Evolutionary conservation across 2,888 invertebrate genomes (phyloP), one percentile per base, ranked within the genome.

Genomic region (Macrosoma leucophasiata): DNA sequence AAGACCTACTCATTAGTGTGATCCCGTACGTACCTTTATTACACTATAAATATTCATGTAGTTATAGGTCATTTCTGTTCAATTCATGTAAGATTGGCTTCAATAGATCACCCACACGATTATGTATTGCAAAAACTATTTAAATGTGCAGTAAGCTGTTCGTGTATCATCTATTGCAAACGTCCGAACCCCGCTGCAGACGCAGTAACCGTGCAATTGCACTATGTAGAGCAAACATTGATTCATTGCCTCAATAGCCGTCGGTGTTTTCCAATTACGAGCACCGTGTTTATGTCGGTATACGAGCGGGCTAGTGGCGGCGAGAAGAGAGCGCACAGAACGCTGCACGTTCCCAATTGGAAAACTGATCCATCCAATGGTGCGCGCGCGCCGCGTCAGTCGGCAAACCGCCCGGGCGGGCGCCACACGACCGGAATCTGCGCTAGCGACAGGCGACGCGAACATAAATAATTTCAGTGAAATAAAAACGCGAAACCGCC

Each of bases 381-480:
- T 50, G 61, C 50, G 55, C 49, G 41, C 52, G 58, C 53, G 55
- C 52, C 55, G 50, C 63, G 62, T 57, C 81, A 84, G 84, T 84
- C 81, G 79, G 79, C 82, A 67, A 58, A 63, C 84, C 82, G 82
- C 84, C 82, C 81, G 82, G 81, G 82, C 82, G 82, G 82, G 79
- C 73, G 82, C 81, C 79, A 78, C 78, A 82, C 82, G 84, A 84
- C 84, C 82, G 70, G 84, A 62, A 64, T 82, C 82, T 73, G 79
- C 76, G 81, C 81, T 60, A 65, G 79, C 77, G 75, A 62, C 64
- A 50, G 73, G 72, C 66, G 53, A 63, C 63, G 52, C 65, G 61
- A 65, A 66, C 59, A 47, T 62, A 62, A 68, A 70, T 69, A 66
- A 69, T 71, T 72, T 62, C 73, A 70, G 73, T 77, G 74, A 75